Evolutionary conservation across 2,113 vertebrate genomes (phyloP).

Genomic region (Heterochromis multidens): DNA sequence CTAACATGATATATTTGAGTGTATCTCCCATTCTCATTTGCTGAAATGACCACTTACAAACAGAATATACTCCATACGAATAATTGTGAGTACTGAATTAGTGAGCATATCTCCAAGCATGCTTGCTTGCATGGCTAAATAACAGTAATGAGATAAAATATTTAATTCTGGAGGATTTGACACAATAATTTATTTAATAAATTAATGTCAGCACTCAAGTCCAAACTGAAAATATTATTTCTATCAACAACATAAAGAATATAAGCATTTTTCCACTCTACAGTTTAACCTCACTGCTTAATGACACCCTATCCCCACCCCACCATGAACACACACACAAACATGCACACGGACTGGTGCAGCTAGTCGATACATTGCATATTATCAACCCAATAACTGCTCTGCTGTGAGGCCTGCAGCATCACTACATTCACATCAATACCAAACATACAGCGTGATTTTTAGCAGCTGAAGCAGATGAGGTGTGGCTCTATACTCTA

Average conservation of each 20-base stretch:
- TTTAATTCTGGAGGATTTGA: neutral
- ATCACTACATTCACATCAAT: neutral
- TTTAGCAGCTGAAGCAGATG: neutral
- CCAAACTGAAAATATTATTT: neutral
- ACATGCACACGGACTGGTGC: neutral
- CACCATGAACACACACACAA: neutral
- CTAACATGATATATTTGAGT: too few relatives aligned
- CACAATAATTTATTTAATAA: neutral
- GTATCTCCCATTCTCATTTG: too few relatives aligned
- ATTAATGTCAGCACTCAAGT: neutral
- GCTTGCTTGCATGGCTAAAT: neutral
- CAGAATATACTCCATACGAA: neutral
- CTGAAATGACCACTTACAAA: neutral
- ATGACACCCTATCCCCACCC: neutral
- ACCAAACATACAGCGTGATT: neutral
- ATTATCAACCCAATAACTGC: neutral
- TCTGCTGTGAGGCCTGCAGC: neutral
- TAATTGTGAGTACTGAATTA: neutral
- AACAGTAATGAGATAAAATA: neutral
- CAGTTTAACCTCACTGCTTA: neutral
- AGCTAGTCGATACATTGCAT: neutral
- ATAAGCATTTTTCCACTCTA: neutral
- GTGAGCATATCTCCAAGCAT: fast-evolving
- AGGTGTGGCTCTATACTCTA: neutral
- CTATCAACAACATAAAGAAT: neutral